These are phyloP conservation scores for Capitulum mitella DNA, from an alignment of 2,888 invertebrate species.

Conservation along the genomic window DNA sequence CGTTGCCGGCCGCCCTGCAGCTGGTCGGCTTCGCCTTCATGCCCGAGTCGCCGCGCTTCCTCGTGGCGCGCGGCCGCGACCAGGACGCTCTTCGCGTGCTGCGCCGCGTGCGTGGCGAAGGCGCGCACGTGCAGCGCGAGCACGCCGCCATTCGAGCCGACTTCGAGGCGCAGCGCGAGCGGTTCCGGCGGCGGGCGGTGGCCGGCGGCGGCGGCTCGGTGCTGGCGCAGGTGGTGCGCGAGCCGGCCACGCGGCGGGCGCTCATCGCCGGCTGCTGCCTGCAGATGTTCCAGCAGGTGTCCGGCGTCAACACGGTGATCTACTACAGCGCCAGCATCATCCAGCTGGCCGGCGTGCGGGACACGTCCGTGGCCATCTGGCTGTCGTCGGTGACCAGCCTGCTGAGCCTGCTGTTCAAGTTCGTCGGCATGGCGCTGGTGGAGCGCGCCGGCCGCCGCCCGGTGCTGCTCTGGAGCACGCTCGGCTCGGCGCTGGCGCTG, in stretches of 20 bases:
- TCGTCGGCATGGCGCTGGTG: slow-evolving; percentile 47
- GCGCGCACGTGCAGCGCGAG: background rate
- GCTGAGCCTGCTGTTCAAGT: slow-evolving; percentile 48
- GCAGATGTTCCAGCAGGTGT: slow-evolving; percentile 50
- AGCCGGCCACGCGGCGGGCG: slow-evolving; percentile 41
- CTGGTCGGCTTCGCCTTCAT: slow-evolving; percentile 51
- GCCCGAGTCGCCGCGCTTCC: slow-evolving; percentile 51
- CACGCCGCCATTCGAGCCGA: background rate
- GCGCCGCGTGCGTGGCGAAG: background rate
- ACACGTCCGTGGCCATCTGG: slow-evolving; percentile 47
- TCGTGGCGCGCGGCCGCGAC: slow-evolving; percentile 40
- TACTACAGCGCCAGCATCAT: slow-evolving; percentile 52
- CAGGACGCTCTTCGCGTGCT: slow-evolving; percentile 29
- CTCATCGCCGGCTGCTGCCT: slow-evolving; percentile 49
- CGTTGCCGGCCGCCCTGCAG: slow-evolving; percentile 48
- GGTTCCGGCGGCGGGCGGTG: background rate
- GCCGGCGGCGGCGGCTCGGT: background rate
- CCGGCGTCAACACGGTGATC: slow-evolving; percentile 52
- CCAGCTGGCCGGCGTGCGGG: slow-evolving; percentile 41
- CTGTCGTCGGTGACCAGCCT: slow-evolving; percentile 45
- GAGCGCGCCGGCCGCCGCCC: slow-evolving; percentile 47
- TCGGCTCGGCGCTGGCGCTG: slow-evolving; percentile 45
- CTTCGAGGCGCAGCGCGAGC: background rate
- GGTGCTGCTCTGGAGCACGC: slow-evolving; percentile 40
- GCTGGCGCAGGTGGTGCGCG: slow-evolving; percentile 37